Conservation (phyloP, 2,113 vertebrate species). For the Aptenodytes patagonicus region DNA sequence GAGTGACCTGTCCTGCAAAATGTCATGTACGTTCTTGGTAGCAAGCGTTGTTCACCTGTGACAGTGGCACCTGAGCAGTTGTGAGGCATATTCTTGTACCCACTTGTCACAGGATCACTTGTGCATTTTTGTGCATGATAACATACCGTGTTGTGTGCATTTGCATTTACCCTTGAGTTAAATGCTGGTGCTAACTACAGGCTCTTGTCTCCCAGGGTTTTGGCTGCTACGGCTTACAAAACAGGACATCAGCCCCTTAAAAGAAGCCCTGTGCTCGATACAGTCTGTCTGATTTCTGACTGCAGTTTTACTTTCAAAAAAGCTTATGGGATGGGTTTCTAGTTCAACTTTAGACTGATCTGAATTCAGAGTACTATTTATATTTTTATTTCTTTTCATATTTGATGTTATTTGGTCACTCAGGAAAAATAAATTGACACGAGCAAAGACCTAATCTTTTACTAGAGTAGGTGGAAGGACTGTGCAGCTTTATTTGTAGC, state of each 20-base stretch:
- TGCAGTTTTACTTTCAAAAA: neutral
- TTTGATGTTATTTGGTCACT: neutral
- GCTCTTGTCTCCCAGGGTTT: neutral
- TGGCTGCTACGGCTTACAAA: neutral
- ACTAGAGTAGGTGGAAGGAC: neutral
- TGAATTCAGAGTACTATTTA: neutral
- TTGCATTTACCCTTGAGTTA: neutral
- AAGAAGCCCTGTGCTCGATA: neutral
- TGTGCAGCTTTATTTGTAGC: neutral
- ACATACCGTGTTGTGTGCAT: accelerated
- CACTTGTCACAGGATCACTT: neutral
- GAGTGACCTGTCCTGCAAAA: neutral
- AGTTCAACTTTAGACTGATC: neutral
- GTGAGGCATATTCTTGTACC: neutral
- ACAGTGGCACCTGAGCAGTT: neutral
- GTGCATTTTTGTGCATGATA: neutral
- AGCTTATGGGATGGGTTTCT: neutral
- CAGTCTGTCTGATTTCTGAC: neutral
- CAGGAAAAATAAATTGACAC: neutral
- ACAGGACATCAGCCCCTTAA: neutral
- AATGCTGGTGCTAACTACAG: neutral
- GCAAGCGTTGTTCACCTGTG: accelerated
- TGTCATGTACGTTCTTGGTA: accelerated
- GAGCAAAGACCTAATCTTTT: neutral
- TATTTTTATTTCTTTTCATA: neutral